Evolutionary conservation across 2,888 invertebrate species (phyloP).

Genomic region (Diplolepis rosae): DNA sequence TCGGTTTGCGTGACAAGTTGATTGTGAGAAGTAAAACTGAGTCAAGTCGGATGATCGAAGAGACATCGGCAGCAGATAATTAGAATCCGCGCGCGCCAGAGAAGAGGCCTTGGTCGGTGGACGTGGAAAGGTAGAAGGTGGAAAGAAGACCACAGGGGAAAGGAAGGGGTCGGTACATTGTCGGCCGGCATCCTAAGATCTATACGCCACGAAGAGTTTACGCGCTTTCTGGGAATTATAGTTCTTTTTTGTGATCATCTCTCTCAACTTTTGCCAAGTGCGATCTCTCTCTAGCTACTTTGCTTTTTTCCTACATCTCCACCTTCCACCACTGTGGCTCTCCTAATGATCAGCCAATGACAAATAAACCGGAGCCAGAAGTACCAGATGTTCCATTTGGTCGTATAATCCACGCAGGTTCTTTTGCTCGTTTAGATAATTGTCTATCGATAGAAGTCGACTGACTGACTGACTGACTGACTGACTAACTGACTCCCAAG

Average conservation of each 20-base stretch:
- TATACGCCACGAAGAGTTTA: slow-evolving; percentile 60
- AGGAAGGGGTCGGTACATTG: slow-evolving; percentile 2
- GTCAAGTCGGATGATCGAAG: slow-evolving; percentile 51
- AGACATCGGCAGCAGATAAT: slow-evolving; percentile 54
- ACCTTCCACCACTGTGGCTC: slow-evolving; percentile 42
- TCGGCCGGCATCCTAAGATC: slow-evolving; percentile 62
- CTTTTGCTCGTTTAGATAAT: slow-evolving; percentile 63
- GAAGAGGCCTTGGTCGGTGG: slow-evolving; percentile 18
- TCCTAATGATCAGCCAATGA: slow-evolving; percentile 65
- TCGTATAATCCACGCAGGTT: slow-evolving; percentile 31
- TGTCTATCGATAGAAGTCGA: slow-evolving; percentile 54
- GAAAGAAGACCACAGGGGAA: not conserved
- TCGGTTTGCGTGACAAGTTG: not conserved
- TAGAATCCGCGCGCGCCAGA: slow-evolving; percentile 45
- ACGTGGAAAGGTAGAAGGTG: slow-evolving; percentile 21
- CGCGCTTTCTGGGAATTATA: slow-evolving; percentile 63
- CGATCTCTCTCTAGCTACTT: slow-evolving; percentile 4
- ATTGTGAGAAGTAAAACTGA: not conserved
- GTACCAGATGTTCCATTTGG: slow-evolving; percentile 51
- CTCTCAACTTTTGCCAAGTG: slow-evolving; percentile 47
- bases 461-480: too few relatives aligned
- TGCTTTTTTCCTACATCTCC: slow-evolving; percentile 38
- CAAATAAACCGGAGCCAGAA: slow-evolving; percentile 63
- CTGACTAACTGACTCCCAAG: not conserved
- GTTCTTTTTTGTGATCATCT: slow-evolving; percentile 58